Base-by-base conservation (phyloP, 2,113 vertebrate genomes). In the Nycticorax nycticorax region DNA sequence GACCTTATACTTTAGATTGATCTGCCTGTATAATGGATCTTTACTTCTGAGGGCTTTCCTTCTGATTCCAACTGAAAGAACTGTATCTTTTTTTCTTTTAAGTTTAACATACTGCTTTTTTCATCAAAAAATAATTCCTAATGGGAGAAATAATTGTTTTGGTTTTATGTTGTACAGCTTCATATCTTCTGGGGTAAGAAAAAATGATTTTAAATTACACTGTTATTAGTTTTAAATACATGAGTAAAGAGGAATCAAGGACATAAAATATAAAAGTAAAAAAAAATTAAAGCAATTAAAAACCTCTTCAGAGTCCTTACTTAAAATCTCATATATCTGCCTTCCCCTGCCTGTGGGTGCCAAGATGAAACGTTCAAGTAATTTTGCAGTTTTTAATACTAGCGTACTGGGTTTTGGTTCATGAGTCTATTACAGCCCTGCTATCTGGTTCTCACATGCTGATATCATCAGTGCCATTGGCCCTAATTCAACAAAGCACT, bases 81-180 rank as follows among this genome's bases (percentile, higher is more conserved):
- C 19, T 26, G 2, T 35, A 5, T 56, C 23, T 48, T 90, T 94
- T 94, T 62, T 69, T 52, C n/a, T 89, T 84, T 85, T 48, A 71
- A 67, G 43, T 82, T 78, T 89, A 91, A 72, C 33, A 23, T 27
- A 43, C 16, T 41, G 26, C 3, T 52, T 95, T 92, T 79, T 93
- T 92, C 23, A 84, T 81, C 4, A 91, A 64, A 72, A 78, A 89
- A 15, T n/a, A 66, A 86, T 52, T 91, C 19, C 35, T 94, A 84
- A 75, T 82, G 53, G 33, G 23, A 84, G 28, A 95, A 96, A 95
- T 71, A 85, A 88, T 85, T 94, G 48, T 78, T 94, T 92, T 52
- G 13, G 43, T 3, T 86, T 94, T 78, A 87, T 87, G 45, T 82
- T 20, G 2, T 45, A 89, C 30, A 12, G 3, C 50, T 88, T 88